Evolutionary conservation across 2,888 invertebrate genomes (phyloP).

Genomic region (Hirtodrosophila cameraria): DNA sequence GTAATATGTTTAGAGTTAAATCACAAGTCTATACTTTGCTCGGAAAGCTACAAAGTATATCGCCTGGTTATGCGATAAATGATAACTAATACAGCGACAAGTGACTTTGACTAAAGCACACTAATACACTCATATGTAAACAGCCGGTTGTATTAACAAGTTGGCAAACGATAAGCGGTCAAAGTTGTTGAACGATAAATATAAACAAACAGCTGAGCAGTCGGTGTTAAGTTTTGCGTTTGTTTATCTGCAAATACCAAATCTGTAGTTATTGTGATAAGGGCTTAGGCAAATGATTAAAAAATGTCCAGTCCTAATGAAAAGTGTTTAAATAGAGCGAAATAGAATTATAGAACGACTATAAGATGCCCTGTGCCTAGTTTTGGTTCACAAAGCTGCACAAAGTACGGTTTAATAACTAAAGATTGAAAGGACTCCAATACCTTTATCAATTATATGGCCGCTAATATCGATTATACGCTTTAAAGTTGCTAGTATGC

Average conservation of each 20-base stretch:
- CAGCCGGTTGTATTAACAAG: constrained; percentile 7
- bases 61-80: constrained; percentile 25
- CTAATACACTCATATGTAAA: neutral
- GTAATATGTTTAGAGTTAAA: constrained; percentile 42
- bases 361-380: neutral
- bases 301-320: too few species aligned
- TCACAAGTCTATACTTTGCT: constrained; percentile 2
- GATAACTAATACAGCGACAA: constrained; percentile 41
- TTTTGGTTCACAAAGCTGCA: too few species aligned
- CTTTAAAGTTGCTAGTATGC: too few species aligned
- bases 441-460: too few species aligned
- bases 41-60: constrained; percentile 6
- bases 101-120: constrained; percentile 17
- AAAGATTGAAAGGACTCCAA: too few species aligned
- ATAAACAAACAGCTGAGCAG: constrained; percentile 51
- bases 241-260: constrained; percentile 21
- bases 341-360: neutral
- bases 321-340: too few species aligned
- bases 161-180: constrained; percentile 41
- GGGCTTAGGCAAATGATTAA: too few species aligned
- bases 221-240: constrained; percentile 6
- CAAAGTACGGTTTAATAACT: too few species aligned
- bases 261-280: constrained; percentile 10
- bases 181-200: constrained; percentile 36
- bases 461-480: too few species aligned